Conservation (phyloP, 2,888 invertebrate genomes). For the Geophilus truncorum region DNA sequence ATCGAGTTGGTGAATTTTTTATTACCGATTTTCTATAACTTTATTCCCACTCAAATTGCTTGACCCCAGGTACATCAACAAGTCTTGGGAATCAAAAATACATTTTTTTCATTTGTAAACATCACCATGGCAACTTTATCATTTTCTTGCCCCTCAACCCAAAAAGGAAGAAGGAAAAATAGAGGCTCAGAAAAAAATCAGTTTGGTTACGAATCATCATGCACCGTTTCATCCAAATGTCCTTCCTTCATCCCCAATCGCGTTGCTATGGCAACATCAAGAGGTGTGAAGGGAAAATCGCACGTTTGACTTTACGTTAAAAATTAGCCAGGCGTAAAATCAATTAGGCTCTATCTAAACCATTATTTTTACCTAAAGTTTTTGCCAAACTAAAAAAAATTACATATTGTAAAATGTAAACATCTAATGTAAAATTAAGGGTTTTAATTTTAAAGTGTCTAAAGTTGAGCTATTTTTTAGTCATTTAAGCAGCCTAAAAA, state of each 20-base stretch:
- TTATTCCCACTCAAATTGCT: neutral
- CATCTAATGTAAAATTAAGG: too few relatives aligned
- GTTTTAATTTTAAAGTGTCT: too few relatives aligned
- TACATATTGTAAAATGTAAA: too few relatives aligned
- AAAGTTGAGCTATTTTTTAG: too few relatives aligned
- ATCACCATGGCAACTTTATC: neutral
- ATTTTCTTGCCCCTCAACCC: neutral
- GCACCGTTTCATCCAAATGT: slow-evolving; percentile 18
- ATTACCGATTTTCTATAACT: neutral
- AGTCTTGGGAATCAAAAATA: neutral
- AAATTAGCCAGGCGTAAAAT: neutral
- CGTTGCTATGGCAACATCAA: neutral
- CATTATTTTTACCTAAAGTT: neutral
- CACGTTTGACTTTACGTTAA: slow-evolving; percentile 10
- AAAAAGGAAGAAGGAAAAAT: neutral
- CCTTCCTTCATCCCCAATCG: neutral
- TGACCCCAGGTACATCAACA: neutral
- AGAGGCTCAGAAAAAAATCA: neutral
- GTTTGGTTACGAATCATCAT: slow-evolving; percentile 29
- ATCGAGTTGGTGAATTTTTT: too few relatives aligned
- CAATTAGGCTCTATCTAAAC: neutral
- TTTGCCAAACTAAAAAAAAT: too few relatives aligned
- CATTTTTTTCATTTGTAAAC: neutral
- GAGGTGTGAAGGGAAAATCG: slow-evolving; percentile 2
- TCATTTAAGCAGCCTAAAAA: too few relatives aligned